Conservation (phyloP, 2,113 vertebrate genomes). For the Neolamprologus devosi region DNA sequence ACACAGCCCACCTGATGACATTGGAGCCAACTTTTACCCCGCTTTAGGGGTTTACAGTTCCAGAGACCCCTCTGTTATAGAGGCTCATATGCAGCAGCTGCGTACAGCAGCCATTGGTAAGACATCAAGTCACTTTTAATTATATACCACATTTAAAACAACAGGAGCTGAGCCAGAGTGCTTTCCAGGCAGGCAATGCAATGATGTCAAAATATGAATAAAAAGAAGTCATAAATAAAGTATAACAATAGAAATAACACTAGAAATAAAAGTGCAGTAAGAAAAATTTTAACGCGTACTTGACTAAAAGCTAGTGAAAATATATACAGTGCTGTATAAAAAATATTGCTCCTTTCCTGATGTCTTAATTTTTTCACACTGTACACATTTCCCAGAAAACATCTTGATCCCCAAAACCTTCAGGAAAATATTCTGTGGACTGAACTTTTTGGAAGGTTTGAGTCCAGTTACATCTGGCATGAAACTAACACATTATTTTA, state of each 20-base stretch:
- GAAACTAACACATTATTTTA: background rate
- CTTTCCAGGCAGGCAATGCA: background rate
- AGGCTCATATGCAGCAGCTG: conserved; percentile 92
- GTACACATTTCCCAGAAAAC: background rate
- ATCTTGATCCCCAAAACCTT: background rate
- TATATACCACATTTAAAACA: background rate
- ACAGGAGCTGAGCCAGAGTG: background rate
- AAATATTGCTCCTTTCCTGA: background rate
- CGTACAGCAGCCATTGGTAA: conserved; percentile 87
- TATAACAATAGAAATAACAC: background rate
- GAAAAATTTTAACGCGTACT: background rate
- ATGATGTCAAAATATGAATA: background rate
- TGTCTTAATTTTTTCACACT: background rate
- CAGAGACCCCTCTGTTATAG: conserved; percentile 83
- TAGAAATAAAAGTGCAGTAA: background rate
- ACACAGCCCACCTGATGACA: conserved; percentile 88
- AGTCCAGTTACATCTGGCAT: background rate
- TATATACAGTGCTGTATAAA: background rate
- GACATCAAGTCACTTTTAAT: background rate
- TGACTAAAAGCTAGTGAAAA: background rate
- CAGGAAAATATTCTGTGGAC: background rate
- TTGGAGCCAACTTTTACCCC: conserved; percentile 92
- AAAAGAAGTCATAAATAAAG: background rate
- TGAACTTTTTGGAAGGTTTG: background rate
- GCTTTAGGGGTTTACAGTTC: conserved; percentile 92